phyloP scores from a whole-genome alignment of 2,113 vertebrate genomes.

The Ceuthmochares aereus region DNA sequence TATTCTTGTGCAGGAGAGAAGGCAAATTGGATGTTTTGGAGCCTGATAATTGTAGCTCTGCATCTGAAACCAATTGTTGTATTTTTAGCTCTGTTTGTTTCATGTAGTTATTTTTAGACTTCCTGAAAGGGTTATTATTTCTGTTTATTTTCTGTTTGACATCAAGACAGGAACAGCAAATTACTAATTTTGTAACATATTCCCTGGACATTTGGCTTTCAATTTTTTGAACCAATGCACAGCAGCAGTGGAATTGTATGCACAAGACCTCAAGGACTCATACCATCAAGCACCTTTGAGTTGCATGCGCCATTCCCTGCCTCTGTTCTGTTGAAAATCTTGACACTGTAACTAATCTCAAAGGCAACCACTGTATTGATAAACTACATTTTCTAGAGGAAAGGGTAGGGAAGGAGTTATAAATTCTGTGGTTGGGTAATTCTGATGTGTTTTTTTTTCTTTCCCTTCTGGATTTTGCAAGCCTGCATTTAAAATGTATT shows the following conservation, averaged over 20 bases:
- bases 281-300: not conserved
- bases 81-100: slow-evolving; percentile 40
- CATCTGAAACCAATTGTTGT: slow-evolving; percentile 45
- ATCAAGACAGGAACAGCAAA: slow-evolving; percentile 52
- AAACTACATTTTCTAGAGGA: not conserved
- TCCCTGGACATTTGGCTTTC: slow-evolving; percentile 22
- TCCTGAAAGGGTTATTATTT: slow-evolving; percentile 44
- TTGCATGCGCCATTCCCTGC: not conserved
- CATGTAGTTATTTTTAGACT: slow-evolving; percentile 56
- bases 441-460: not conserved
- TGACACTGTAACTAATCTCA: not conserved
- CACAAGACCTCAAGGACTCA: not conserved
- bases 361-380: not conserved
- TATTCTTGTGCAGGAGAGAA: not conserved
- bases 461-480: not conserved
- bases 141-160: slow-evolving; percentile 52
- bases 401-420: not conserved
- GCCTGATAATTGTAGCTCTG: slow-evolving; percentile 22
- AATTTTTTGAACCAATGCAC: slow-evolving; percentile 32
- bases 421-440: not conserved
- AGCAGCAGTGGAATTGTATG: not conserved
- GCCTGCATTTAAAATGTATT: not conserved
- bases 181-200: slow-evolving; percentile 32
- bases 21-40: not conserved
- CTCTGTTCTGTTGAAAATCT: not conserved